Conservation (phyloP, 2,797 vertebrate species). For the Knipowitschia caucasica region DNA sequence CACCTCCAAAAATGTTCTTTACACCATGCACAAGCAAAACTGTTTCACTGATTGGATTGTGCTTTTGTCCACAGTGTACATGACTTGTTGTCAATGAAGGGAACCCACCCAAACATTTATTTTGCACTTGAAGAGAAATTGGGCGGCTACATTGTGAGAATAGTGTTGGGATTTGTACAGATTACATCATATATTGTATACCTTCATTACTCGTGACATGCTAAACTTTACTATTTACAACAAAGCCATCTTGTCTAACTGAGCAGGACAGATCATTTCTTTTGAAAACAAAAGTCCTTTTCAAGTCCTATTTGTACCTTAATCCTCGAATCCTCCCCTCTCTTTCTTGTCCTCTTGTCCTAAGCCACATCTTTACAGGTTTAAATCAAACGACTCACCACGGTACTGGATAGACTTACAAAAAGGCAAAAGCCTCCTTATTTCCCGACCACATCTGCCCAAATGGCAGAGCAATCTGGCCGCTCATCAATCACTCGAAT, state of each 20-base stretch:
- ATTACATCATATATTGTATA: too few relatives aligned
- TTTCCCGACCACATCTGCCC: background rate
- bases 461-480: background rate
- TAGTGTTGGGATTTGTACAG: too few relatives aligned
- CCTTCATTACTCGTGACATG: background rate
- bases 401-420: background rate
- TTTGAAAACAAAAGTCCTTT: background rate
- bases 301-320: slow-evolving; percentile 3
- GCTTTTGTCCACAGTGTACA: too few relatives aligned
- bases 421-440: background rate
- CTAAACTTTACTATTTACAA: background rate
- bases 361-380: slow-evolving; percentile 1
- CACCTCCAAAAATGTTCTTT: too few relatives aligned
- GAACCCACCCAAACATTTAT: too few relatives aligned
- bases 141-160: too few relatives aligned
- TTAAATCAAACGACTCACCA: slow-evolving; percentile 3
- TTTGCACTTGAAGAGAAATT: too few relatives aligned
- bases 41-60: too few relatives aligned
- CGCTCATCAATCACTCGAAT: slow-evolving; percentile 10
- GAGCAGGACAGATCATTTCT: background rate
- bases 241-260: background rate
- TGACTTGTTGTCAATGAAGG: too few relatives aligned
- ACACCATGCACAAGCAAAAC: too few relatives aligned
- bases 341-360: background rate
- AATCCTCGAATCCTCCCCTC: background rate